Evolutionary conservation across 2,888 invertebrate species (phyloP).

Genomic region (Torymus tubicola): DNA sequence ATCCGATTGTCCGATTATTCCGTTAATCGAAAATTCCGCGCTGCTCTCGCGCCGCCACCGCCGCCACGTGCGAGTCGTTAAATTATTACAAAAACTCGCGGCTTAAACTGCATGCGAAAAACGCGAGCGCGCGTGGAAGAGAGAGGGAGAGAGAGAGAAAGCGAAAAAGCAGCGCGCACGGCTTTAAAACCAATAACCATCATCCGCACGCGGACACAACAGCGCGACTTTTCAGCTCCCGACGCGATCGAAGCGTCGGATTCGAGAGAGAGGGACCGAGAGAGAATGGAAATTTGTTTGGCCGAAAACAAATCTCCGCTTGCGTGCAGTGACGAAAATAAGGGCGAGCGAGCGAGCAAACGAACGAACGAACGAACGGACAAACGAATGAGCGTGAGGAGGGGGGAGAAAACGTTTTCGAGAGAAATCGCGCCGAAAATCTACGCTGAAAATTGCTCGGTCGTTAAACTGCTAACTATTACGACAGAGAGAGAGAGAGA

Average conservation of each 20-base stretch:
- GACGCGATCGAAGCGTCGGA: constrained; percentile 3
- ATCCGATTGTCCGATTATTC: constrained; percentile 45
- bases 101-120: not conserved
- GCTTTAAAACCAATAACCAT: constrained; percentile 56
- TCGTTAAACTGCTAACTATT: constrained; percentile 9
- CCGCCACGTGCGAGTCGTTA: constrained; percentile 6
- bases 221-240: constrained; percentile 36
- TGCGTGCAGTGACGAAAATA: constrained; percentile 36
- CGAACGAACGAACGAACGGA: constrained; percentile 8
- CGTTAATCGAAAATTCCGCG: constrained; percentile 42
- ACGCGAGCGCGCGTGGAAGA: not conserved
- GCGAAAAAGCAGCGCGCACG: constrained; percentile 8
- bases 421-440: constrained; percentile 48
- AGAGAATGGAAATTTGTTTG: constrained; percentile 52
- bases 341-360: constrained; percentile 15
- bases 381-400: not conserved
- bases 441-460: constrained; percentile 9
- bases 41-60: not conserved
- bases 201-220: constrained; percentile 32
- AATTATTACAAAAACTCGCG: constrained; percentile 45
- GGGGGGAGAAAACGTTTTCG: constrained; percentile 27
- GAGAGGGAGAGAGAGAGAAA: not conserved
- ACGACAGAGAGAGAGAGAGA: not conserved
- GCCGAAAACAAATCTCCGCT: constrained; percentile 54
- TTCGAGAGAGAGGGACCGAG: not conserved